Percentiles rank a stretch among this genome's conserved stretches.
These are phyloP conservation scores for Coelinius sp. DNA, from an alignment of 2,888 invertebrate species.

Conservation along the genomic window DNA sequence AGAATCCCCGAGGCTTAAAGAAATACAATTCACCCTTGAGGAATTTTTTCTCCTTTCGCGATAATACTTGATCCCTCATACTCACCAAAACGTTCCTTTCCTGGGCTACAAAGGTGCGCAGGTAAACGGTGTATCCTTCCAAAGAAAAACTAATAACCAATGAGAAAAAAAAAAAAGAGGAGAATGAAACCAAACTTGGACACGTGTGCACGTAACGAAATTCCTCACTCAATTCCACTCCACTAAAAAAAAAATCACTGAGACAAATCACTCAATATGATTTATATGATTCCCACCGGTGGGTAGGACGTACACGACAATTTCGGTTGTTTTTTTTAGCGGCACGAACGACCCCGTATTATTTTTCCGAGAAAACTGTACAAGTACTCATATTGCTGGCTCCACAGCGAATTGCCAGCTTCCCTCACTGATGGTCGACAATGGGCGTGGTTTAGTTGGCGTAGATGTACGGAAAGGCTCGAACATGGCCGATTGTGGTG, in stretches of 20 bases:
- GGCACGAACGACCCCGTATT: conserved; percentile 18
- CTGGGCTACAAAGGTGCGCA: conserved; percentile 3
- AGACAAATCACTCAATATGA: background rate
- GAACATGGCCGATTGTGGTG: conserved; percentile 45
- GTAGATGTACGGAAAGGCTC: conserved; percentile 38
- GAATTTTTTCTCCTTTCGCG: background rate
- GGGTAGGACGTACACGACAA: background rate
- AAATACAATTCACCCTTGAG: background rate
- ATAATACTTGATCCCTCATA: background rate
- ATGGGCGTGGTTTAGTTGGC: conserved; percentile 58
- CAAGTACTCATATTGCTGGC: conserved; percentile 56
- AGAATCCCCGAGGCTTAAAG: background rate
- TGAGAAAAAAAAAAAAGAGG: background rate
- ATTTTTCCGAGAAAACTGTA: conserved; percentile 57
- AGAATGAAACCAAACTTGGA: conserved; percentile 5
- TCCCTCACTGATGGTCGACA: conserved; percentile 46
- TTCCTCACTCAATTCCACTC: background rate
- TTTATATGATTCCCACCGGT: background rate
- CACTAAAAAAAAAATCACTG: background rate
- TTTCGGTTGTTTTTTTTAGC: background rate
- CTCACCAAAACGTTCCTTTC: conserved; percentile 7
- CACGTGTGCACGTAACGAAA: conserved; percentile 16
- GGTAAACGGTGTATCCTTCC: conserved; percentile 20
- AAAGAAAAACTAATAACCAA: conserved; percentile 7
- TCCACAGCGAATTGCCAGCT: conserved; percentile 58